Base-by-base conservation (phyloP, 2,888 invertebrate genomes). In the Pyrochroa serraticornis region DNA sequence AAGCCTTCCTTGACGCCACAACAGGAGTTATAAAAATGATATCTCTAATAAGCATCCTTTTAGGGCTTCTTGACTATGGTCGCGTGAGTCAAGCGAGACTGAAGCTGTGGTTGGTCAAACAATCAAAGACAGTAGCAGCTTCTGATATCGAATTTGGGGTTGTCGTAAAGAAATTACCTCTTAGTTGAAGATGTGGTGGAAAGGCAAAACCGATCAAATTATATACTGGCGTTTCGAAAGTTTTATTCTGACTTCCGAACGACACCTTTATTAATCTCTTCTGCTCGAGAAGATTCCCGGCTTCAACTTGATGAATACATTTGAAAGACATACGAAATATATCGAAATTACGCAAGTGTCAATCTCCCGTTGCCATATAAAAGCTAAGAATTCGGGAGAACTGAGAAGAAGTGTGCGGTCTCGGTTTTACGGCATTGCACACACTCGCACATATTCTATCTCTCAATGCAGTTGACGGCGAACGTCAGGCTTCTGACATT, bases 401-500 rank as follows among this genome's bases (percentile, higher is more conserved):
- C 13, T 1, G 3, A 3, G 8, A 12, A 39, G 39, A 9, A 13
- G 8, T 8, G 9, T 13, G 35, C 37, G 30, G 43, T 8, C 13
- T 6, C 22, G 7, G 14, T 13, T 36, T 35, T 43, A 55, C 37
- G 22, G 43, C 37, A 9, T 41, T 42, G 42, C 50, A 32, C 14
- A 41, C 22, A 9, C 35, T 13, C 7, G 34, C 30, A 5, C 6
- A 7, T 44, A 33, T 30, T 12, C 13, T 30, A 37, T 14, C 10
- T 45, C 68, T 68, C 68, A 63, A 65, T 74, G 75, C 73, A 73
- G 67, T 73, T 74, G 74, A 75, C 74, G 70, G 65, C 66, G 68
- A 74, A 71, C 72, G 70, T 71, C 72, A 71, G 71, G 67, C 68
- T 67, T 69, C 64, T 71, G 71, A 71, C 71, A 69, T 73, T 65